Percentiles rank a stretch among this genome's conserved stretches.
Evolutionary conservation across 30 jellyfish, hydroid and myxozoan species (phyloP).

Genomic region (Nemopilema nomurai): DNA sequence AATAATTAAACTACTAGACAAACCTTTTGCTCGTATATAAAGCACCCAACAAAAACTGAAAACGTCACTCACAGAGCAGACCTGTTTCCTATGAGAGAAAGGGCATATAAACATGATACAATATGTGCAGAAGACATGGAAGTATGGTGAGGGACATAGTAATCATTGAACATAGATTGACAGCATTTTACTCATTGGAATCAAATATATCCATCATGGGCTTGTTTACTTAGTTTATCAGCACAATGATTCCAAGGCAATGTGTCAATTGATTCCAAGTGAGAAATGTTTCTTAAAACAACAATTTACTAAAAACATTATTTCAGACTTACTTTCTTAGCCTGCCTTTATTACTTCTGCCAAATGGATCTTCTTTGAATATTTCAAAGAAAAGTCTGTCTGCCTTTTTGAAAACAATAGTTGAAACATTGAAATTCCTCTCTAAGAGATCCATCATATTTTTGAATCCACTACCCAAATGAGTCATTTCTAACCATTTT

Average conservation of each 20-base stretch:
- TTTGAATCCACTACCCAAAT: constrained; percentile 50
- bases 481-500: constrained; percentile 91
- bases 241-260: no score
- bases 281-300: no score
- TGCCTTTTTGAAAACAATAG: constrained; percentile 78
- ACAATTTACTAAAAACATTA: no score
- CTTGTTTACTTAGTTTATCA: no score
- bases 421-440: constrained; percentile 87
- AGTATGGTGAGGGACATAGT: no score
- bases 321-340: constrained; percentile 52
- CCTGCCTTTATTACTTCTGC: constrained; percentile 43
- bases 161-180: no score
- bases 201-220: no score
- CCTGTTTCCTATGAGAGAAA: constrained; percentile 47
- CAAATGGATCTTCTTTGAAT: constrained; percentile 42
- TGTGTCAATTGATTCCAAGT: no score
- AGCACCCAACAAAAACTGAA: constrained; percentile 91
- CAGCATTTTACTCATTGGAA: no score
- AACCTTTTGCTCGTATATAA: constrained; percentile 91
- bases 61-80: constrained; percentile 60
- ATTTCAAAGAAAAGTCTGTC: constrained; percentile 59
- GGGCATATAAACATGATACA: no score
- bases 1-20: neutral
- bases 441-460: constrained; percentile 81
- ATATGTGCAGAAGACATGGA: no score